Percentiles rank a stretch among this genome's conserved stretches.
phyloP scores from a whole-genome alignment of 2,797 vertebrate genomes.

The Neosilurus mollespiculum region DNA sequence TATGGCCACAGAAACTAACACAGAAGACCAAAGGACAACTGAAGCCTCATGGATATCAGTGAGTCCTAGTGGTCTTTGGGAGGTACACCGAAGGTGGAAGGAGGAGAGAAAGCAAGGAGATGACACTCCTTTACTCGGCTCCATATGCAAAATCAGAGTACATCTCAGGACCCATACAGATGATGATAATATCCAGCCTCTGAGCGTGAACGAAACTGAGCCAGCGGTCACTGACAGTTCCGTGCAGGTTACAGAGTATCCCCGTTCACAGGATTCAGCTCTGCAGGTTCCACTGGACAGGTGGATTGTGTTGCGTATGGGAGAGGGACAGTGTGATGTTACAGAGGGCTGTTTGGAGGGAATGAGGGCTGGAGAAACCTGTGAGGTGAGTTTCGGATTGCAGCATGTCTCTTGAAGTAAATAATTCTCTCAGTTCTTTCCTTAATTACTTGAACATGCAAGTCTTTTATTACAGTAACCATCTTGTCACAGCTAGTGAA shows the following conservation, averaged over 20 bases:
- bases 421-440: not conserved
- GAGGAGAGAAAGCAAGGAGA: constrained; percentile 58
- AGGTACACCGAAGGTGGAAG: constrained; percentile 61
- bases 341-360: constrained; percentile 80
- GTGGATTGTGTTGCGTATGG: constrained; percentile 74
- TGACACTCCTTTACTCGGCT: constrained; percentile 76
- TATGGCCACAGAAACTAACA: constrained; percentile 31
- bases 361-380: constrained; percentile 80
- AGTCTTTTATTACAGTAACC: not conserved
- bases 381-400: constrained; percentile 68
- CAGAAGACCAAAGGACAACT: not conserved
- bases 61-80: constrained; percentile 70
- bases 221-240: constrained; percentile 1
- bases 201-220: not conserved
- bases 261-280: constrained; percentile 61
- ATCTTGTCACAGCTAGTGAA: too few relatives aligned
- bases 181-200: not conserved
- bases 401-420: not conserved
- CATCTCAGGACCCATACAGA: constrained; percentile 43
- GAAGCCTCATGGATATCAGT: constrained; percentile 70
- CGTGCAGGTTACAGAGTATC: constrained; percentile 41
- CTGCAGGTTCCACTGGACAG: constrained; percentile 71
- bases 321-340: constrained; percentile 80
- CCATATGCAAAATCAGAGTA: constrained; percentile 75
- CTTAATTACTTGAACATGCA: not conserved